Base-by-base conservation (phyloP, 2,888 invertebrate genomes). In the Xestia c-nigrum region DNA sequence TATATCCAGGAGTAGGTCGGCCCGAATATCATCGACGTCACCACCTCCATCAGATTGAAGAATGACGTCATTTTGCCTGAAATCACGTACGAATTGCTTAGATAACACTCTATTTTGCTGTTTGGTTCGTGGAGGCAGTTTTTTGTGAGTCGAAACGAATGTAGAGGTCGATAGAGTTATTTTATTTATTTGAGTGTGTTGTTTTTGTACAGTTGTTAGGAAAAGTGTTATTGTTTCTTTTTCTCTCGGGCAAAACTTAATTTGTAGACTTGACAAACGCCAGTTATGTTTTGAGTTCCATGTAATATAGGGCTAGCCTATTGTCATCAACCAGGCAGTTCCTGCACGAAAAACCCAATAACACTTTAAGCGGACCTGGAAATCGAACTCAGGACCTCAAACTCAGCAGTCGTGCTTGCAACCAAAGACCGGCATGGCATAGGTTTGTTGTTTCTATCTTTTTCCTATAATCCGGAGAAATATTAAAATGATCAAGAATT, bases 1-100 rank as follows among this genome's bases (percentile, higher is more conserved):
- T 98, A 98, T 71, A 98, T 97, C 88, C 97, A 97, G 77, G 97
- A 98, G 94, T 98, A 98, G 94, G 97, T 97, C 0, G 98, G 98
- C 0, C 98, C 98, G 86, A 98, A 98, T 47, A 98, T 95, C 92
- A 98, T 96, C 0, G 98, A 97, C 91, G 98, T 98, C 70, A 98
- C 89, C 0, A 98, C 97, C 92, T 98, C 98, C 90, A 97, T 97
- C 21, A 98, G 97, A 61, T 98, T 98, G 91, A 98, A 98, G 19
- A 98, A 92, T 0, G 98, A 98, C 87, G 97, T 98, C 87, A 98
- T 97, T 96, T 98, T 98, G 63, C 98, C 98, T 98, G 92, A 52
- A 93, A 88, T 81, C 72, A 82, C 65, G 64, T 74, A 78, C 63
- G 64, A 76, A 76, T 67, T 52, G 57, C 50, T 72, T 24, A 73